Percentiles rank a stretch among this genome's conserved stretches.
phyloP scores from a whole-genome alignment of 2,113 vertebrate species.

The Sardina pilchardus region DNA sequence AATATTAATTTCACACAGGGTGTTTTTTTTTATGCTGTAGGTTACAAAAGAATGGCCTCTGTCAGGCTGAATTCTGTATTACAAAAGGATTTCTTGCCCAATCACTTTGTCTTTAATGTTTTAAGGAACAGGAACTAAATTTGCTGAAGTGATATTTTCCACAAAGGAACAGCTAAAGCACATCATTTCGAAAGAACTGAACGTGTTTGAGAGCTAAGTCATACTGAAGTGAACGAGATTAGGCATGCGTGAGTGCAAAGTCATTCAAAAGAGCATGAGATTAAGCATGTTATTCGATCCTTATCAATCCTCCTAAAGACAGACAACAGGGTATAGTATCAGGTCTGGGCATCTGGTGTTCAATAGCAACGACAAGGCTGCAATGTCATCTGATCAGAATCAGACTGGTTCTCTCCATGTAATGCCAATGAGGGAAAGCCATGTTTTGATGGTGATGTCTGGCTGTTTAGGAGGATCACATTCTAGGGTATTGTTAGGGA shows the following conservation, averaged over 20 bases:
- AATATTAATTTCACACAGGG: neutral
- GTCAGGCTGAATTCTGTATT: neutral
- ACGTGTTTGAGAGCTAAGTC: constrained; percentile 3
- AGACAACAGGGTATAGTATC: neutral
- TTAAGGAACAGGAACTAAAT: neutral
- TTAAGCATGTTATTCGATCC: constrained; percentile 9
- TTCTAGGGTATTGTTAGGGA: neutral
- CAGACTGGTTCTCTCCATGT: constrained; percentile 15
- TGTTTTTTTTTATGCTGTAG: neutral
- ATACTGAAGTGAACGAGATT: constrained; percentile 10
- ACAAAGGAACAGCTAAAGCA: neutral
- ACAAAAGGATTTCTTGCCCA: neutral
- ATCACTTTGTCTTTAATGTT: neutral
- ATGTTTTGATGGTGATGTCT: neutral
- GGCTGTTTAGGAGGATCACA: neutral
- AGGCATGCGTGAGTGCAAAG: constrained; percentile 1
- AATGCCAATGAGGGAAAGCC: constrained; percentile 10
- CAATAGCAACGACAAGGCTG: constrained; percentile 5
- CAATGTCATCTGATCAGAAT: constrained; percentile 9
- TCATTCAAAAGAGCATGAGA: neutral
- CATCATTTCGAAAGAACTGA: neutral
- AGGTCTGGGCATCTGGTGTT: constrained; percentile 21
- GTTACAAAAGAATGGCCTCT: neutral
- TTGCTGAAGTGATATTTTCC: neutral
- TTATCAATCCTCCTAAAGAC: constrained; percentile 21